Evolutionary conservation across 2,113 vertebrate genomes (phyloP), one percentile per base, ranked within the genome.

Genomic region (Tangachromis dhanisi): DNA sequence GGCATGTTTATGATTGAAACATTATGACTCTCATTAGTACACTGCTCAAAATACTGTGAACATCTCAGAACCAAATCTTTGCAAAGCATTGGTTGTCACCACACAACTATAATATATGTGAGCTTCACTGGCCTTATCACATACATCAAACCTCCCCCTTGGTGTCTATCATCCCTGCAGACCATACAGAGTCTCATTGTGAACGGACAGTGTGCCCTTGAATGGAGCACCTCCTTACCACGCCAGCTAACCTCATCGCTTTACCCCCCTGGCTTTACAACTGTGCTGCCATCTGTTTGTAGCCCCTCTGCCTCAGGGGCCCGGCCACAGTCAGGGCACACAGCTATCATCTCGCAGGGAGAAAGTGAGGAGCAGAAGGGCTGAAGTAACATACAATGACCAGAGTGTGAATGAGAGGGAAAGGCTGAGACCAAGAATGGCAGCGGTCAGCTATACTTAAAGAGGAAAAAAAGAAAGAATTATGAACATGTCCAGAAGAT

Each of bases 261-360:
- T 94, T 95, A 86, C 93, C 94, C 94, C 94, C 93, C 93, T 29
- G 91, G 95, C 95, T 94, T 94, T 92, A 87, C 96, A 93, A 96
- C 95, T 95, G 96, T 79, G 94, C 91, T 78, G 93, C 96, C 96
- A 97, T 97, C 96, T 97, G 96, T 93, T 85, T 86, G 86, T 84
- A 89, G 92, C 93, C 88, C 85, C 40, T 33, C 71, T 73, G 95
- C 95, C 95, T 89, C 83, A 29, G 91, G 95, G 93, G 89, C 84
- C 87, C 83, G 53, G 89, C 88, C 91, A 89, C 91, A 90, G 87
- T 87, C 63, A 87, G 88, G 90, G 53, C 83, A 76, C 88, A 61
- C 83, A 33, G 90, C 82, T 83, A 94, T 88, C 63, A 81, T 90
- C 85, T 92, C 33, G 2, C 80, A 83, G n/a, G 71, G 83, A 87